Base-by-base conservation (phyloP, 2,113 vertebrate species). In the Caranx ignobilis region DNA sequence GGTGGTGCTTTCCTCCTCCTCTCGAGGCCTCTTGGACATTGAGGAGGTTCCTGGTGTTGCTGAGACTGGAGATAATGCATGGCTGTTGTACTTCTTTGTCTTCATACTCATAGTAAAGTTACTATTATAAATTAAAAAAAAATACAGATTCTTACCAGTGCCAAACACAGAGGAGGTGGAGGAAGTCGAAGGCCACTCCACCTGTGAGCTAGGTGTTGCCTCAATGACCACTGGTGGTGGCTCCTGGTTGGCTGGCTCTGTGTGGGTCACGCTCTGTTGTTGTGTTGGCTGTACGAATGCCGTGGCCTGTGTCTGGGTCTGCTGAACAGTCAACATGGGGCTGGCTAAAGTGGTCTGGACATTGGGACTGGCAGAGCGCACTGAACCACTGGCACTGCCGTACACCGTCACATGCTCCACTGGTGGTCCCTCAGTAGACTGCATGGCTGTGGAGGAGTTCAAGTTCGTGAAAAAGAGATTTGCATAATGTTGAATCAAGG, bases 251-350 rank as follows among this genome's bases (percentile, higher is more conserved):
- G 96, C 87, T 1, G 96, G 96, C 79, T 99, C 98, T 2, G 97
- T 81, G 35, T 96, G 96, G 70, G 95, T 92, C 72, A 96, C 89
- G 43, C 95, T 97, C 73, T 99, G 98, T 56, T 99, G 98, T 82
- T 99, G 98, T 1, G 98, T 99, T 32, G 98, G 98, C 68, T 99
- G 98, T 69, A 99, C 98, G 55, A 99, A 99, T 2, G 98, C 98
- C 4, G 98, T 99, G 0, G 97, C 96, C 84, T 99, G 98, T 0
- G 95, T 96, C 80, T 97, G 97, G 0, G 87, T 90, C 70, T 98
- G 98, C 90, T 97, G 98, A 65, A 97, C 95, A 2, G 93, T 96
- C 45, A 98, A 84, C 88, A 98, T 95, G 48, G 97, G 93, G 73
- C 97, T 96, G 0, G 96, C 91, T 50, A 98, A 91, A 0, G 96